phyloP scores from a whole-genome alignment of 2,797 vertebrate genomes.

The Gymnopithys bicolor region DNA sequence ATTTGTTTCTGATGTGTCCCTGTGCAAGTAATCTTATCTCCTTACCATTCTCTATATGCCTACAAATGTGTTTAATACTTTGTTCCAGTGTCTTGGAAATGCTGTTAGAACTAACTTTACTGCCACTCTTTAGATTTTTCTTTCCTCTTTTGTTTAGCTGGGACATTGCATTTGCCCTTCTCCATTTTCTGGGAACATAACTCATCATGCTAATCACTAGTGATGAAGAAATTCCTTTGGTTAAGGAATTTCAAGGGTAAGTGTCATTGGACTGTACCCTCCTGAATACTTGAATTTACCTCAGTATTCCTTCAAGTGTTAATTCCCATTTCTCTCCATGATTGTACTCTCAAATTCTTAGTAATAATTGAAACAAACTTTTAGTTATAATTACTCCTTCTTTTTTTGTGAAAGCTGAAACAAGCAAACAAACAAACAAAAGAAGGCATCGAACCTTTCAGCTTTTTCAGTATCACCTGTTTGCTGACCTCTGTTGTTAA shows the following conservation, averaged over 20 bases:
- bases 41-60: neutral
- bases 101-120: neutral
- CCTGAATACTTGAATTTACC: neutral
- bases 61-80: neutral
- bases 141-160: neutral
- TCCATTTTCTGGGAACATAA: neutral
- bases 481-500: neutral
- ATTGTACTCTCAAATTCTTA: neutral
- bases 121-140: neutral
- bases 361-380: neutral
- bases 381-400: neutral
- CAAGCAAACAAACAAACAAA: neutral
- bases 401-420: neutral
- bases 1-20: neutral
- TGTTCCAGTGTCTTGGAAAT: neutral
- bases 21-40: conserved; percentile 11
- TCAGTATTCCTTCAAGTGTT: neutral
- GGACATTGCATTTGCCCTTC: neutral
- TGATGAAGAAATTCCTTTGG: neutral
- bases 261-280: neutral
- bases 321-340: neutral
- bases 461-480: neutral
- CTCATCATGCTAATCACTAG: neutral
- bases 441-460: neutral
- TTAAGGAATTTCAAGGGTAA: neutral